A percentile compares a stretch with the other conserved stretches of the same genome.
Evolutionary conservation across 2,888 invertebrate genomes (phyloP).

Genomic region (Synanthedon vespiformis): DNA sequence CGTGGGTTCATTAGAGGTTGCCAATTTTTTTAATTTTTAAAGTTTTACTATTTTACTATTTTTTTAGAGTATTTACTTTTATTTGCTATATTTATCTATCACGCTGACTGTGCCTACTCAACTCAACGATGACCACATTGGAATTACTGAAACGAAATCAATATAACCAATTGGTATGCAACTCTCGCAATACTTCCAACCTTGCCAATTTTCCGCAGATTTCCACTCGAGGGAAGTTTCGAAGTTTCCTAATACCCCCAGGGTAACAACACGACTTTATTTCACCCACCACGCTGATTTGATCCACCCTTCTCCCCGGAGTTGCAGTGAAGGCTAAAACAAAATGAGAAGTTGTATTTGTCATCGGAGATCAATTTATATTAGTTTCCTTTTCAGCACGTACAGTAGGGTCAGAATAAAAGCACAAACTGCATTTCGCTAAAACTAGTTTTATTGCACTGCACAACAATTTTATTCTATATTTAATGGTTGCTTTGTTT

Average conservation of each 20-base stretch:
- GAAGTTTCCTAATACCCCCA: constrained; percentile 7
- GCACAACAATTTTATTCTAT: not conserved
- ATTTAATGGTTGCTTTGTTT: not conserved
- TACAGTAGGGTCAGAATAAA: not conserved
- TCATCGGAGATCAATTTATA: not conserved
- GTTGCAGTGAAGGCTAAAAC: not conserved
- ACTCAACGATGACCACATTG: not conserved
- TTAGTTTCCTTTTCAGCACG: not conserved
- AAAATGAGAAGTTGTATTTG: not conserved
- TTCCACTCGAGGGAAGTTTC: constrained; percentile 5
- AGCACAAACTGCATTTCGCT: not conserved
- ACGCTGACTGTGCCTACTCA: too few relatives aligned
- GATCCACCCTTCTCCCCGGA: not conserved
- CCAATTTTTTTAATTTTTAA: too few relatives aligned
- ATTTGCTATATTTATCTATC: too few relatives aligned
- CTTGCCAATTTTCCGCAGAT: constrained; percentile 7
- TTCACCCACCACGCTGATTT: not conserved
- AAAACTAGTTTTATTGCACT: not conserved
- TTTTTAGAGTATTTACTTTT: too few relatives aligned
- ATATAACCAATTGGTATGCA: not conserved
- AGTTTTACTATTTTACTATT: too few relatives aligned
- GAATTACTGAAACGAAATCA: not conserved
- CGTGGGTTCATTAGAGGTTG: too few relatives aligned
- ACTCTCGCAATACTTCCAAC: not conserved
- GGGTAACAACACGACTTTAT: not conserved